Conservation (phyloP, 2,888 invertebrate genomes). For the Drosophila robusta region DNA sequence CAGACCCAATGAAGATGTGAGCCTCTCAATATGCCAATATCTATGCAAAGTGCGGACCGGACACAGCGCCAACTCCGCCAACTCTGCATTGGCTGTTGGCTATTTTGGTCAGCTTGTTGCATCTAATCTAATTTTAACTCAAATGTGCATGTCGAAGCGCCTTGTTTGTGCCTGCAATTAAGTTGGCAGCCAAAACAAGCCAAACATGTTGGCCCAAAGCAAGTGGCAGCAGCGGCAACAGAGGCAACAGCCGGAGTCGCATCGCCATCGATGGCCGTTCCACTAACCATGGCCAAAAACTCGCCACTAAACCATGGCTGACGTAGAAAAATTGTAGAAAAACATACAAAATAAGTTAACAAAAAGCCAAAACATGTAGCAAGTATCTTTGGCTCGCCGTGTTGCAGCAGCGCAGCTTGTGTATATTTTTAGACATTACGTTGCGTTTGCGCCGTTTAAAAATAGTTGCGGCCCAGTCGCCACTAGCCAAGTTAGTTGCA, state of each 20-base stretch:
- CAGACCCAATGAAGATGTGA: slow-evolving; percentile 47
- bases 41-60: slow-evolving; percentile 36
- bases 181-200: slow-evolving; percentile 67
- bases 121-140: slow-evolving; percentile 77
- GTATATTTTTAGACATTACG: slow-evolving; percentile 76
- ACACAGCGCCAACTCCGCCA: slow-evolving; percentile 12
- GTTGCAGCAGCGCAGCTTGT: slow-evolving; percentile 37
- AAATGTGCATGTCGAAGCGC: slow-evolving; percentile 63
- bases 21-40: slow-evolving; percentile 11
- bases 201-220: slow-evolving; percentile 70
- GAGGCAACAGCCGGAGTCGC: slow-evolving; percentile 12
- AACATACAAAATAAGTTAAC: slow-evolving; percentile 28
- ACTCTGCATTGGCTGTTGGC: background rate
- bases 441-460: slow-evolving; percentile 67
- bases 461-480: slow-evolving; percentile 58
- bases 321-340: slow-evolving; percentile 68
- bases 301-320: slow-evolving; percentile 39
- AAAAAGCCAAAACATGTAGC: slow-evolving; percentile 38
- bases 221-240: slow-evolving; percentile 27
- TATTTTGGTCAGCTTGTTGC: slow-evolving; percentile 27
- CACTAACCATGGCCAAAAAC: slow-evolving; percentile 77
- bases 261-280: slow-evolving; percentile 48
- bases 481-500: slow-evolving; percentile 10
- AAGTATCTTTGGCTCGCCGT: slow-evolving; percentile 37
- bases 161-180: slow-evolving; percentile 63